phyloP scores from a whole-genome alignment of 1,140 invertebrate genomes.

The Drosophila orena region DNA sequence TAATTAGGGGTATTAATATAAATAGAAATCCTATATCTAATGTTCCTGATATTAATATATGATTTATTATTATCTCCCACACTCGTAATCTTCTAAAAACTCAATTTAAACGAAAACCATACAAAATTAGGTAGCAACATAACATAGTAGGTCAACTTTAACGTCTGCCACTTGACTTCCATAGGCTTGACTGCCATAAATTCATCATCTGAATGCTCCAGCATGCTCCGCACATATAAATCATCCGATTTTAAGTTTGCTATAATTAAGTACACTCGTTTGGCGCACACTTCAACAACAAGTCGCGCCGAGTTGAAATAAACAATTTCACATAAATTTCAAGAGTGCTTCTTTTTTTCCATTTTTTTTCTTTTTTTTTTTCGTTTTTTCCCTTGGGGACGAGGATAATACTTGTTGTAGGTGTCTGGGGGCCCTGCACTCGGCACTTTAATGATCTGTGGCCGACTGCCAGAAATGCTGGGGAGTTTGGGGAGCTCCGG shows the following conservation, averaged over 20 bases:
- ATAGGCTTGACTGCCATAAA: constrained; percentile 40
- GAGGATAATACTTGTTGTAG: constrained; percentile 11
- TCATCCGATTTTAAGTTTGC: constrained; percentile 62
- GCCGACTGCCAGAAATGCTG: constrained; percentile 29
- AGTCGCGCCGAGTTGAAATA: constrained; percentile 30
- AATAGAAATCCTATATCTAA: too few species aligned
- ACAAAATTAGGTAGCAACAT: neutral
- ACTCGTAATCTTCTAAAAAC: too few species aligned
- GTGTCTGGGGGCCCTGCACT: constrained; percentile 57
- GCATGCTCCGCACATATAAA: constrained; percentile 53
- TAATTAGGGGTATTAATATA: too few species aligned
- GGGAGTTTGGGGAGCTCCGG: constrained; percentile 12
- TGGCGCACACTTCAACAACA: constrained; percentile 46
- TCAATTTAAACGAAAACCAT: neutral
- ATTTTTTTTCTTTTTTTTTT: too few species aligned
- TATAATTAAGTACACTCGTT: constrained; percentile 75
- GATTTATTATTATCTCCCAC: too few species aligned
- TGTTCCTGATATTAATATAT: too few species aligned
- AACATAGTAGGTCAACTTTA: constrained; percentile 7
- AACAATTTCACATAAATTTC: constrained; percentile 57
- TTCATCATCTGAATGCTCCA: constrained; percentile 49
- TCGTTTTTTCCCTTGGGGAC: neutral
- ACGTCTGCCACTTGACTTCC: constrained; percentile 11
- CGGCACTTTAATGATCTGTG: constrained; percentile 65
- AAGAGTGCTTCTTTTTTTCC: neutral